phyloP scores from a whole-genome alignment of 2,888 invertebrate genomes.

The Cyaniris semiargus region DNA sequence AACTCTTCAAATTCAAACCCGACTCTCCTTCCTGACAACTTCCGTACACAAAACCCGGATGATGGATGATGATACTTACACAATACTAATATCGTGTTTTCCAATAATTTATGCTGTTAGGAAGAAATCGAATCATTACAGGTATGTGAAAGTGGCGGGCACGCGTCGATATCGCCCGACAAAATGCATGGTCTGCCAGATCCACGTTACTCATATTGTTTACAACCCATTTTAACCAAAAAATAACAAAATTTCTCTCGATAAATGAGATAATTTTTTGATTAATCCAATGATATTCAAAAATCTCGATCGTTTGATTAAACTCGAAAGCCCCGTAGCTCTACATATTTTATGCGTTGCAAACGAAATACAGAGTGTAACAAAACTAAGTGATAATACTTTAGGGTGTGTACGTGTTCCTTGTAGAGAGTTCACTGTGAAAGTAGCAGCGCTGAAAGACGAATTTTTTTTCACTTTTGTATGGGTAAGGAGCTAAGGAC shows the following conservation, averaged over 20 bases:
- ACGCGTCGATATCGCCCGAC: slow-evolving; percentile 28
- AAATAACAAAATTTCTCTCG: neutral
- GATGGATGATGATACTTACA: slow-evolving; percentile 28
- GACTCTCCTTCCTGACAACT: neutral
- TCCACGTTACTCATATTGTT: slow-evolving; percentile 8
- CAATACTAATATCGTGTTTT: slow-evolving; percentile 31
- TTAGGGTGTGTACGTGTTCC: too few species aligned
- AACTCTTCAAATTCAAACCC: neutral
- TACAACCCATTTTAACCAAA: neutral
- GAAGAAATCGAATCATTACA: slow-evolving; percentile 33
- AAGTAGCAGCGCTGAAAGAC: too few species aligned
- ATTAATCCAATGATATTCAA: neutral
- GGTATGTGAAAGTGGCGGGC: slow-evolving; percentile 38
- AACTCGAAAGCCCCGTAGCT: neutral
- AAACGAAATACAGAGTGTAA: neutral
- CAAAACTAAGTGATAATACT: too few species aligned
- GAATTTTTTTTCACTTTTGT: too few species aligned
- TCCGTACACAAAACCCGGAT: slow-evolving; percentile 11
- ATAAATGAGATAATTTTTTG: neutral
- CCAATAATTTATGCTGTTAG: slow-evolving; percentile 32
- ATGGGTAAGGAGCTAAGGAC: too few species aligned
- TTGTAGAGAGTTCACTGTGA: too few species aligned
- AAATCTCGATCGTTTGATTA: neutral
- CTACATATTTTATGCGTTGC: neutral
- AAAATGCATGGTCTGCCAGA: slow-evolving; percentile 16